Evolutionary conservation across 2,797 vertebrate species (phyloP), one percentile per base, ranked within the genome.

Genomic region (Australoheros facetus): DNA sequence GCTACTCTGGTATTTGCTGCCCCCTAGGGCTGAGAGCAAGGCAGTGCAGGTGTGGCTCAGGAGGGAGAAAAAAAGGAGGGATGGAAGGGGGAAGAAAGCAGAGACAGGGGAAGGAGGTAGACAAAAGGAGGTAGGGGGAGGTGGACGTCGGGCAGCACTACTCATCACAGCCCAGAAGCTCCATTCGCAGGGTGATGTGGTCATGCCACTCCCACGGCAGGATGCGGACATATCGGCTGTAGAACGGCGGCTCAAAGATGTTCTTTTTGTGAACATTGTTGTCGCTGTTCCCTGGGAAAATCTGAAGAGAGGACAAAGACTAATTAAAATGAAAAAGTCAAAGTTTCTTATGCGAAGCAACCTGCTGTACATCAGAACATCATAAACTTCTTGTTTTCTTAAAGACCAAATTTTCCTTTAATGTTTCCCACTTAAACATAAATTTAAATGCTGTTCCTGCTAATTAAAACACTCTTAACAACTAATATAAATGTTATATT

Each of bases 221-320:
- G 85, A 99, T 79, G 56, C 98, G 98, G 37, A 99, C 89, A 0
- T 94, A 98, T 45, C 96, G 97, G 7, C 96, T 92, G 0, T 91
- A 92, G 93, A 99, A 93, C 21, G 98, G 94, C 0, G 92, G 92
- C 0, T 98, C 96, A 0, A 99, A 98, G 62, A 97, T 58, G 0
- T 99, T 99, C 95, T 96, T 98, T 94, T 98, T 98, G 94, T 99
- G 98, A 0, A 97, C 96, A 72, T 97, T 96, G 94, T 99, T 99
- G 95, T 99, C 98, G 0, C 88, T 94, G 95, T 99, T 99, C 45
- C 98, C 98, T 0, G 92, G 93, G 88, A 99, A 99, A 84, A 99
- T 92, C 98, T 99, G 86, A 69, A 69, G 26, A 51, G 26, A 69
- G 28, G 3, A 85, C 17, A 78, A 62, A 10, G 1, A 16, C 45